Percentiles rank a stretch among this genome's conserved stretches.
Evolutionary conservation across 2,888 invertebrate genomes (phyloP).

Genomic region (Iphiclides podalirius): DNA sequence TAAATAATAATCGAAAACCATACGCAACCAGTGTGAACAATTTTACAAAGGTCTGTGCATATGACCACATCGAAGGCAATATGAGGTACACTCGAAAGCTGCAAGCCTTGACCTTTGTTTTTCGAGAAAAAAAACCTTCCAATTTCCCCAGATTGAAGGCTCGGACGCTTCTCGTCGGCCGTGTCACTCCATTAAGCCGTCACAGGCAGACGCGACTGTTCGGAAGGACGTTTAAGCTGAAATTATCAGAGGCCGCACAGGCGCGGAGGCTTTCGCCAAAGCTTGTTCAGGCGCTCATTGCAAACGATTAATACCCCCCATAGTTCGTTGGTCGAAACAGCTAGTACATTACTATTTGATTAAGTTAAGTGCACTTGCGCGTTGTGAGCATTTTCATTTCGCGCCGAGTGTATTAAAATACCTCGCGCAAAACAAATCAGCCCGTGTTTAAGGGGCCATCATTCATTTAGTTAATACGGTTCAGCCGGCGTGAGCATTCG

Average conservation of each 20-base stretch:
- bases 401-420: constrained; percentile 18
- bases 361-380: constrained; percentile 25
- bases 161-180: too few relatives aligned
- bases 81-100: too few relatives aligned
- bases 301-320: constrained; percentile 27
- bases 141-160: neutral
- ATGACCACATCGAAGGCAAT: too few relatives aligned
- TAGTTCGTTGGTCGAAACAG: constrained; percentile 5
- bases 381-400: constrained; percentile 1
- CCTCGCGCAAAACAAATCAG: constrained; percentile 1
- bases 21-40: too few relatives aligned
- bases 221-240: constrained; percentile 6
- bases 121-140: neutral
- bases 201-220: constrained; percentile 3
- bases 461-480: constrained; percentile 14
- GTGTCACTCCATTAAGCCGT: constrained; percentile 3
- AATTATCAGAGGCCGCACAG: constrained; percentile 1
- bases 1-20: too few relatives aligned
- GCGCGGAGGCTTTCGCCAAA: constrained; percentile 4
- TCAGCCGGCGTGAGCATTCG: constrained; percentile 1
- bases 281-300: constrained; percentile 25
- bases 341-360: constrained; percentile 26
- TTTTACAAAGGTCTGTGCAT: too few relatives aligned
- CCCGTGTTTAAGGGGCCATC: constrained; percentile 8
- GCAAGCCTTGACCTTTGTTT: neutral